Base-by-base conservation (phyloP, 2,797 vertebrate genomes). In the Microctenopoma lineatum region DNA sequence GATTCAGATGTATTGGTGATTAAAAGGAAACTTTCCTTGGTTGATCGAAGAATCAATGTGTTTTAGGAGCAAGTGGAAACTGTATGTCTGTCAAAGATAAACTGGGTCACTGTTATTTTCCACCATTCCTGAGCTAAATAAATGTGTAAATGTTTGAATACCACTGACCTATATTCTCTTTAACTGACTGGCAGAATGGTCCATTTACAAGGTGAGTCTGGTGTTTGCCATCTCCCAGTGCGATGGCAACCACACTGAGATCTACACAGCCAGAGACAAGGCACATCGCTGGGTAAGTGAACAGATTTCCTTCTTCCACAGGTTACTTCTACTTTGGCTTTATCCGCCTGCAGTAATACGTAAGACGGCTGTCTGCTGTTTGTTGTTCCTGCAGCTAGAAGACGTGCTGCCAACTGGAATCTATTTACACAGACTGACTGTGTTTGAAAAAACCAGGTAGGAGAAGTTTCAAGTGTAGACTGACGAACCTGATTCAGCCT, bases 241-340 rank as follows among this genome's bases (percentile, higher is more conserved):
- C 0, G 79, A 92, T 7, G 72, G 48, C 10, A 77, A 83, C 13
- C 55, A 59, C 59, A 89, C 70, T 0, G 81, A 86, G 34, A 11
- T 5, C 26, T 73, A 84, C 69, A 68, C 21, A 1, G 93, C 88
- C 75, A 80, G 57, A 84, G 81, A 90, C 9, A 56, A 92, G 7
- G 85, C 88, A 39, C 79, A 71, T n/a, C 46, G 16, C 12, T 95
- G 93, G 94, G 94, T 94, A 75, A 89, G 34, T 53, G 2, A 41
- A 57, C 3, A 26, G 8, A 39, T 0, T 13, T 26, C 4, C 12
- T 39, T 12, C 32, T 18, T 68, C 26, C 42, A 25, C 2, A 36
- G 27, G 16, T 44, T n/a, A n/a, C n/a, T n/a, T n/a, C n/a, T 45
- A 36, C 32, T 54, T 41, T 48, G 11, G 29, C 38, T 7, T n/a